A percentile compares a stretch with the other conserved stretches of the same genome.
phyloP scores from a whole-genome alignment of 2,113 vertebrate genomes.

The Semnornis frantzii region DNA sequence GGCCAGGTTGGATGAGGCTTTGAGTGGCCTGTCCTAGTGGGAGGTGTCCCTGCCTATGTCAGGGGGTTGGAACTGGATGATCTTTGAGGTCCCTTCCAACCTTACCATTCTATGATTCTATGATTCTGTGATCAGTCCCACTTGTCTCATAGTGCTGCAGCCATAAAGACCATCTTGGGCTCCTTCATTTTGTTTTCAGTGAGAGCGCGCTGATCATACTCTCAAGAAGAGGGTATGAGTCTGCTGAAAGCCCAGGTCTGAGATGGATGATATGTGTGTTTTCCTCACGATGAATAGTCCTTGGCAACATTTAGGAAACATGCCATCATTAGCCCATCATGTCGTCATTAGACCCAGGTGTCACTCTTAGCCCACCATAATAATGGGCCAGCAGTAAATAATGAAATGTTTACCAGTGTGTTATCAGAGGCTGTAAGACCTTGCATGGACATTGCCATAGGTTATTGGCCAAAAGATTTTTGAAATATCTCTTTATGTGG shows the following conservation, averaged over 20 bases:
- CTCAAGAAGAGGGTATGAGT: background rate
- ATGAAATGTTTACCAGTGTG: background rate
- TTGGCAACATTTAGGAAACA: constrained; percentile 56
- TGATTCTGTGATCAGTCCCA: background rate
- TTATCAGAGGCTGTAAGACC: background rate
- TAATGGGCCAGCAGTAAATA: constrained; percentile 12
- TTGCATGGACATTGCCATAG: background rate
- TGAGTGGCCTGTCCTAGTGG: too few relatives aligned
- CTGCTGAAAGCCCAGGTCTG: background rate
- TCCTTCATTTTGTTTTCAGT: constrained; percentile 14
- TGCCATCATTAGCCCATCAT: background rate
- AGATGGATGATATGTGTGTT: constrained; percentile 22
- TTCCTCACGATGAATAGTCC: constrained; percentile 52
- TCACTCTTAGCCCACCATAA: background rate
- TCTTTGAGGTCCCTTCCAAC: too few relatives aligned
- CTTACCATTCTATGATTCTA: too few relatives aligned
- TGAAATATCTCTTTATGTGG: background rate
- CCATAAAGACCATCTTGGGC: background rate
- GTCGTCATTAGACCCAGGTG: too few relatives aligned
- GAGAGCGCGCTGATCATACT: background rate
- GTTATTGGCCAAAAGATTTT: background rate
- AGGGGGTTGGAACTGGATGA: too few relatives aligned
- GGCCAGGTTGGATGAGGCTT: too few relatives aligned
- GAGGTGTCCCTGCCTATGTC: too few relatives aligned
- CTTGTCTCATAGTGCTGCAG: background rate